Base-by-base conservation (phyloP, 2,113 vertebrate species). In the Sinocyclocheilus anophthalmus region DNA sequence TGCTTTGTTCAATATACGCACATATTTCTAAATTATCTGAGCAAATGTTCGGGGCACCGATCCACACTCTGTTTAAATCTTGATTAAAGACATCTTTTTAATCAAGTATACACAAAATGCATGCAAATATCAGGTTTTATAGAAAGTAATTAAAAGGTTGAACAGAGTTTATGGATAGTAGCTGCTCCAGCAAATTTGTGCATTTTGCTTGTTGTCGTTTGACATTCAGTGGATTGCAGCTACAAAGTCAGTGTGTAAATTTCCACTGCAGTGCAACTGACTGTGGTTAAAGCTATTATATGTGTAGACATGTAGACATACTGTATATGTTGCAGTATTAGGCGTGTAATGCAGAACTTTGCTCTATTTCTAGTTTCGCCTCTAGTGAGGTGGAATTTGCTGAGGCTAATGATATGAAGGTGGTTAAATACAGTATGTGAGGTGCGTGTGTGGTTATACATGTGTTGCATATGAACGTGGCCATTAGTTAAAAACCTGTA, bases 201-300 rank as follows among this genome's bases (percentile, higher is more conserved):
- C 11, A 13, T 14, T 8, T 67, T 67, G 26, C 26, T 16, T 67
- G 13, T 14, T 33, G 63, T 48, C 11, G 0, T 9, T 37, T 69
- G 2, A 33, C 18, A 16, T 37, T 37, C 16, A 37, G 30, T 70
- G 67, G 7, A 8, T 70, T 11, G 4, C 30, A 33, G 30, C 30
- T 33, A 33, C 30, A 50, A 76, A 24, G 26, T 59, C 8, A 1
- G 22, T 78, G 30, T 37, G 26, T 22, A 78, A 37, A 59, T 59
- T 78, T 59, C 50, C 76, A 37, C 30, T 22, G 30, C 50, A n/a
- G 57, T 61, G 57, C 57, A 61, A n/a, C 9, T n/a, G 57, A n/a
- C 53, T 59, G 76, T 59, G 76, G 76, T 78, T 59, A 57, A 16
- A 78, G 55, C 30, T 39, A 22, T 78, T 33, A 22, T 37, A n/a